Evolutionary conservation across 2,113 vertebrate genomes (phyloP), one percentile per base, ranked within the genome.

Genomic region (Monopterus albus): DNA sequence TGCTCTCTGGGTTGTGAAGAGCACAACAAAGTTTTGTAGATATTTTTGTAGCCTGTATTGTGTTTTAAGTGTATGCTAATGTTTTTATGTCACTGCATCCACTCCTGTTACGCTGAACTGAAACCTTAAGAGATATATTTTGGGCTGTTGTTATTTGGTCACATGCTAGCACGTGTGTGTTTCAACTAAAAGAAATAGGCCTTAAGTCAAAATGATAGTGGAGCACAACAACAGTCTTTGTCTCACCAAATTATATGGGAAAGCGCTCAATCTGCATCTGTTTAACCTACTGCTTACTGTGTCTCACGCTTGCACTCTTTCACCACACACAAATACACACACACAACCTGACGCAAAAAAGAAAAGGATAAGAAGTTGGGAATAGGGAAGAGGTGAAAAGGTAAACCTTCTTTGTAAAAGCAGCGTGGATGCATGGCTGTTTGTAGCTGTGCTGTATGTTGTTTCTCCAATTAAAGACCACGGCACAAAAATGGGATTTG

Each of bases 1-100:
- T 59, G 46, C 66, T 70, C 47, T 67, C 61, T 49, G 53, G 39
- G 55, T 71, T 39, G 50, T 52, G 40, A 63, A 36, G 43, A 56
- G 31, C 61, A 3, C 20, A n/a, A n/a, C n/a, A n/a, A n/a, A n/a
- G 31, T 53, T 72, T 23, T 72, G 25, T 50, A 42, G 35, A 26
- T 72, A 23, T 55, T 59, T 80, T 79, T 79, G 69, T 72, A 55
- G 26, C 59, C 43, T 80, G 60, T 38, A 77, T 81, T 86, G 71
- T 80, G 64, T 79, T 82, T 80, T 82, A 88, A 84, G 57, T 53
- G 47, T 78, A 88, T 86, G 86, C 74, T 81, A 83, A 86, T 89
- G 86, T 87, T 79, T 82, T 85, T 86, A 88, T 88, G 76, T 75
- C 64, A 53, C 62, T 84, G 68, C 64, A 81, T 84, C 75, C 82